phyloP scores from a whole-genome alignment of 2,888 invertebrate species.

The Trachelus tabidus region DNA sequence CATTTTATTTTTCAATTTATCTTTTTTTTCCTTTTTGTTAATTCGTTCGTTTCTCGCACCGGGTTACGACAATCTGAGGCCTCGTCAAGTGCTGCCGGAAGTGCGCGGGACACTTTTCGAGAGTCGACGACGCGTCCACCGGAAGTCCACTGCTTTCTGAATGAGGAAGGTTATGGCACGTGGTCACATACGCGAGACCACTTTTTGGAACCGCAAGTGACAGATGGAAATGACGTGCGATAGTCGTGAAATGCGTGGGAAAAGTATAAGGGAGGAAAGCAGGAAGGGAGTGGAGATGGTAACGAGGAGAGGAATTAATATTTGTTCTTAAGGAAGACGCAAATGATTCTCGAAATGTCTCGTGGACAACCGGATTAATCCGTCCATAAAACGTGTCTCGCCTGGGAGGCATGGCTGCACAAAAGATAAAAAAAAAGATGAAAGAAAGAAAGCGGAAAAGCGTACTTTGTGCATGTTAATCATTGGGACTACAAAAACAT shows the following conservation, averaged over 20 bases:
- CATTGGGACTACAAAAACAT: constrained; percentile 67
- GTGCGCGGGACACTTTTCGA: constrained; percentile 23
- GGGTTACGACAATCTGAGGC: constrained; percentile 64
- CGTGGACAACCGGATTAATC: constrained; percentile 56
- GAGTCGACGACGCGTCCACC: neutral
- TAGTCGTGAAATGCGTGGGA: neutral
- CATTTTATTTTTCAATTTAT: too few relatives aligned
- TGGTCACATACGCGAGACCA: neutral
- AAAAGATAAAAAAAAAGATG: neutral
- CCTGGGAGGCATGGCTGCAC: constrained; percentile 19
- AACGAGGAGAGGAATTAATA: too few relatives aligned
- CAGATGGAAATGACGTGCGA: neutral
- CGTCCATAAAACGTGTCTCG: constrained; percentile 53
- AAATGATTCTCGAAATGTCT: constrained; percentile 51
- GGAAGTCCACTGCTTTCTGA: too few relatives aligned
- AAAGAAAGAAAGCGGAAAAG: too few relatives aligned
- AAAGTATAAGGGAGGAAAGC: constrained; percentile 1
- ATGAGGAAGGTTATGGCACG: too few relatives aligned
- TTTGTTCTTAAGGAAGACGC: too few relatives aligned
- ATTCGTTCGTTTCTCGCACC: constrained; percentile 26
- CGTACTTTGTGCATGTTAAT: constrained; percentile 61
- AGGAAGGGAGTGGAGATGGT: too few relatives aligned
- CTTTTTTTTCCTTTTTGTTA: too few relatives aligned
- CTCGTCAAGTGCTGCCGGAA: constrained; percentile 64
- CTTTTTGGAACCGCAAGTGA: neutral